These are phyloP conservation scores for Bombus consobrinus DNA, from an alignment of 1,140 invertebrate species.

Conservation along the genomic window DNA sequence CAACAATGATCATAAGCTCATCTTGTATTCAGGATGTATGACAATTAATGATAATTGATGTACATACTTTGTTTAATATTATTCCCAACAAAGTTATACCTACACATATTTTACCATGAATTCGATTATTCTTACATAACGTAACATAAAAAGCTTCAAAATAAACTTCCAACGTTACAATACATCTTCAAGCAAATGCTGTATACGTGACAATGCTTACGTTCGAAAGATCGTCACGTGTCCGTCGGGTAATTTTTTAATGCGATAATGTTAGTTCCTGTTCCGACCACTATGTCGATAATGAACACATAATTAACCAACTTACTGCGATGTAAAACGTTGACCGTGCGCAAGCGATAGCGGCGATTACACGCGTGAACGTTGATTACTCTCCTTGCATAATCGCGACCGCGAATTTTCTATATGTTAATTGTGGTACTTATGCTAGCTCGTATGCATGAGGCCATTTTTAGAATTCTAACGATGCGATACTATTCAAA, in stretches of 20 bases:
- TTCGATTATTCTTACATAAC: too few relatives aligned
- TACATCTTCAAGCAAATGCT: not conserved
- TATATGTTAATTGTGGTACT: not conserved
- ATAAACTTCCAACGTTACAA: not conserved
- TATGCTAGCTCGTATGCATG: not conserved
- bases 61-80: too few relatives aligned
- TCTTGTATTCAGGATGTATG: too few relatives aligned
- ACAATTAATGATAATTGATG: too few relatives aligned
- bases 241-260: conserved; percentile 20
- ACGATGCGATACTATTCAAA: not conserved
- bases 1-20: too few relatives aligned
- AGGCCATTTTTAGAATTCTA: not conserved
- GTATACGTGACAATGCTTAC: not conserved
- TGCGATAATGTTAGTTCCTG: conserved; percentile 40
- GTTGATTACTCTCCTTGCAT: conserved; percentile 9
- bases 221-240: not conserved
- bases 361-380: conserved; percentile 1
- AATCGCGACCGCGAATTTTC: conserved; percentile 14
- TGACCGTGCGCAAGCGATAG: conserved; percentile 2
- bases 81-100: too few relatives aligned
- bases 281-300: conserved; percentile 28
- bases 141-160: too few relatives aligned
- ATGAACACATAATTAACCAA: conserved; percentile 39
- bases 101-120: too few relatives aligned
- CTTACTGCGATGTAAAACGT: conserved; percentile 26